A percentile compares a stretch with the other conserved stretches of the same genome.
phyloP scores from a whole-genome alignment of 2,797 vertebrate species.

The Falco berigora region DNA sequence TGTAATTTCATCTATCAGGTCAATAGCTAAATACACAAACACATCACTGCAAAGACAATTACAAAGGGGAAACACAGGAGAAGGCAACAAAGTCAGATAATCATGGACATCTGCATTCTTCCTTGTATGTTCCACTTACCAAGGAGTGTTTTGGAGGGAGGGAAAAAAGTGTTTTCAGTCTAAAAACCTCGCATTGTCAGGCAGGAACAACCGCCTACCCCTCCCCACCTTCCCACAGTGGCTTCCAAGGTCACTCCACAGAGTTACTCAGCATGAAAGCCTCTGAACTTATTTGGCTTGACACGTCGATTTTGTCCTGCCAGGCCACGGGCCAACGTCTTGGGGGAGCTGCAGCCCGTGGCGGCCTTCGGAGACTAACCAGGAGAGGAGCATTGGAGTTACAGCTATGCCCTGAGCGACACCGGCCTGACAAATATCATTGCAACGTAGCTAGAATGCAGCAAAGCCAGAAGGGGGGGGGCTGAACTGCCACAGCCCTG shows the following conservation, averaged over 20 bases:
- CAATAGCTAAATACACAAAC: background rate
- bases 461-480: background rate
- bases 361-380: background rate
- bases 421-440: background rate
- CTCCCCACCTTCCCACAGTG: background rate
- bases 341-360: background rate
- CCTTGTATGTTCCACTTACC: background rate
- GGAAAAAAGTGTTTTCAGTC: background rate
- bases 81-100: background rate
- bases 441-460: background rate
- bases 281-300: slow-evolving; percentile 27
- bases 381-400: background rate
- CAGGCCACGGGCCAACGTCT: background rate
- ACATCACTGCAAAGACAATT: background rate
- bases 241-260: slow-evolving; percentile 53
- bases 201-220: background rate
- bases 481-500: background rate
- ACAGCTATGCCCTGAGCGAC: background rate
- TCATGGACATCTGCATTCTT: background rate
- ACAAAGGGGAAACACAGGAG: background rate
- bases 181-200: background rate
- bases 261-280: background rate
- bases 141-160: background rate
- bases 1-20: background rate
- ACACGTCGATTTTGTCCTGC: background rate